Evolutionary conservation across 1,140 invertebrate genomes (phyloP).

Genomic region (Drosophila bocki): DNA sequence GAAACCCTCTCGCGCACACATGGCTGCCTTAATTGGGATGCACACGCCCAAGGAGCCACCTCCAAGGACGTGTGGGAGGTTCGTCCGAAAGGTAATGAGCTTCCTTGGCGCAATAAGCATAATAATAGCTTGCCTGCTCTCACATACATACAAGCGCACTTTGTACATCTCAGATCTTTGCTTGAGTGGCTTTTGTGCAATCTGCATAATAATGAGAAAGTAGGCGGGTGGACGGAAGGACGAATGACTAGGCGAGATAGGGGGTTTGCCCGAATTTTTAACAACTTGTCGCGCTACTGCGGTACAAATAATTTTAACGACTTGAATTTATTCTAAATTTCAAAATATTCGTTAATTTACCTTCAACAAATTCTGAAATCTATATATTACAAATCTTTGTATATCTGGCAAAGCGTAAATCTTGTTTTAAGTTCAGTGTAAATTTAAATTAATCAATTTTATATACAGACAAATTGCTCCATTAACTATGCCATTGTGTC

Average conservation of each 20-base stretch:
- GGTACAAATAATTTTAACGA: neutral
- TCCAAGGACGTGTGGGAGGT: slow-evolving; percentile 22
- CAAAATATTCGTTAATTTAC: too few relatives aligned
- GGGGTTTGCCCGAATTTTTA: slow-evolving; percentile 41
- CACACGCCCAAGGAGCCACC: slow-evolving; percentile 23
- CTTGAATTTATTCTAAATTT: neutral
- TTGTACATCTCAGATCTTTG: slow-evolving; percentile 36
- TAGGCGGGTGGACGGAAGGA: neutral
- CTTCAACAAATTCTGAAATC: too few relatives aligned
- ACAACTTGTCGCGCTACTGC: slow-evolving; percentile 45
- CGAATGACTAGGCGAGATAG: neutral
- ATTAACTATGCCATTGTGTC: neutral
- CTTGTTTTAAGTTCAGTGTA: too few relatives aligned
- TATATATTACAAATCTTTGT: too few relatives aligned
- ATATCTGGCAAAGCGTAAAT: too few relatives aligned
- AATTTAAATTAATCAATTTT: neutral
- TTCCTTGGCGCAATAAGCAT: slow-evolving; percentile 66
- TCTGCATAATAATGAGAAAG: slow-evolving; percentile 75
- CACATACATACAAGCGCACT: slow-evolving; percentile 15
- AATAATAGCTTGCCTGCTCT: slow-evolving; percentile 57
- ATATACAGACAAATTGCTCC: neutral
- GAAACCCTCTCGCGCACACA: slow-evolving; percentile 1
- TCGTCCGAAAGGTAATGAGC: slow-evolving; percentile 55
- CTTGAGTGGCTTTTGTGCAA: slow-evolving; percentile 71
- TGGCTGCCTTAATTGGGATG: slow-evolving; percentile 36